Base-by-base conservation (phyloP, 2,113 vertebrate species). In the Nesoenas mayeri region DNA sequence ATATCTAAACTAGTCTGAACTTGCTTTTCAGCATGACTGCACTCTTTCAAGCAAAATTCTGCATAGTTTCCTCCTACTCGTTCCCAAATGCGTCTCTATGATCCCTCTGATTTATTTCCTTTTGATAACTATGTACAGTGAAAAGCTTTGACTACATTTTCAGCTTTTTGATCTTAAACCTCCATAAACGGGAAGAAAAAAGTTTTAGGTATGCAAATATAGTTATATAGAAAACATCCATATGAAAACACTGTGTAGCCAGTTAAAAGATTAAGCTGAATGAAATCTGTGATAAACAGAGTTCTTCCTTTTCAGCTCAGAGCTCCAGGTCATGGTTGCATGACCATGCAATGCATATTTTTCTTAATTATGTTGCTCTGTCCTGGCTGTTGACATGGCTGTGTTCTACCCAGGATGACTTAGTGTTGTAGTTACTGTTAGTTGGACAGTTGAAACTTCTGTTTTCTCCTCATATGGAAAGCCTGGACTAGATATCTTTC, bases 41-140 rank as follows among this genome's bases (percentile, higher is more conserved):
- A 24, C 54, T 94, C 77, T 88, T 94, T 87, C 54, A 93, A 74
- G 77, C 9, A 91, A 89, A 88, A 65, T 80, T 85, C 51, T 66
- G 64, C 48, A 38, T 24, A 1, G 16, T 88, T 95, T 95, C 79
- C 74, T 77, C 38, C 32, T 90, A 54, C 51, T 66, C 2, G 0
- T 73, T 85, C 48, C 71, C 48, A 71, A 91, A 71, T 84, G 5
- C 24, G 6, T 62, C 36, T 85, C 47, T 5, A 2, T 17, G 25
- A 53, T 56, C 13, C 85, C 84, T 67, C 61, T 54, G 38, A 77
- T 87, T 64, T 88, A 42, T 78, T 65, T 88, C 51, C 34, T 79
- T 95, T 79, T 79, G 24, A 25, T 79, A 89, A 74, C 17, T 77
- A 66, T 36, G 69, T 51, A 69, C 8, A 79, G 13, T 83, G 29